Conservation (phyloP, 2,797 vertebrate genomes). For the Onychomys leucogaster region DNA sequence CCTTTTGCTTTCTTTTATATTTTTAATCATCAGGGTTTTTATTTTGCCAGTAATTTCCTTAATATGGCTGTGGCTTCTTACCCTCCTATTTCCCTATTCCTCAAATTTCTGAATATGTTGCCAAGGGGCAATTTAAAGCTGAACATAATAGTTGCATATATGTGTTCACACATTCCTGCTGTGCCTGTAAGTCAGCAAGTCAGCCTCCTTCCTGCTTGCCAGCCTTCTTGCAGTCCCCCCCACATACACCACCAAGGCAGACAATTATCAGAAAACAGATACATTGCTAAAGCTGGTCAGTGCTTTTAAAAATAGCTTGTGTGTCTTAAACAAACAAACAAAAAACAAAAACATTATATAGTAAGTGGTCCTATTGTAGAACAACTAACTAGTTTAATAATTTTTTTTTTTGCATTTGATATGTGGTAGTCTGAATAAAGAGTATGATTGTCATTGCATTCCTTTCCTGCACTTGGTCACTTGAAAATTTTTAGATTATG, state of each 20-base stretch:
- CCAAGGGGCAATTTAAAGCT: slow-evolving; percentile 53
- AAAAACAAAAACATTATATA: slow-evolving; percentile 33
- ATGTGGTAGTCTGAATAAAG: slow-evolving; percentile 28
- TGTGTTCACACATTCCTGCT: slow-evolving; percentile 16
- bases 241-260: not conserved
- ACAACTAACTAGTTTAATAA: slow-evolving; percentile 38
- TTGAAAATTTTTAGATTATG: slow-evolving; percentile 41
- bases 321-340: slow-evolving; percentile 65
- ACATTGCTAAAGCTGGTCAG: slow-evolving; percentile 36
- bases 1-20: slow-evolving; percentile 38
- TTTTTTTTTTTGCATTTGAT: slow-evolving; percentile 50
- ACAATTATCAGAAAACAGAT: slow-evolving; percentile 34
- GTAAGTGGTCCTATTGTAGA: slow-evolving; percentile 41
- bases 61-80: slow-evolving; percentile 56
- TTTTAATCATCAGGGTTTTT: slow-evolving; percentile 71
- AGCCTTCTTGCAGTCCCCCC: no score
- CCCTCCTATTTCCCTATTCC: not conserved
- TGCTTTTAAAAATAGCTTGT: slow-evolving; percentile 32
- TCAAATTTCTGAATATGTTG: slow-evolving; percentile 70
- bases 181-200: not conserved
- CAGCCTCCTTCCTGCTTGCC: not conserved
- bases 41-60: slow-evolving; percentile 69
- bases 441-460: slow-evolving; percentile 3
- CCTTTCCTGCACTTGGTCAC: not conserved
- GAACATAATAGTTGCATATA: slow-evolving; percentile 57